A percentile compares a stretch with the other conserved stretches of the same genome.
phyloP scores from a whole-genome alignment of 2,888 invertebrate genomes.

The Fragum whitleyi region DNA sequence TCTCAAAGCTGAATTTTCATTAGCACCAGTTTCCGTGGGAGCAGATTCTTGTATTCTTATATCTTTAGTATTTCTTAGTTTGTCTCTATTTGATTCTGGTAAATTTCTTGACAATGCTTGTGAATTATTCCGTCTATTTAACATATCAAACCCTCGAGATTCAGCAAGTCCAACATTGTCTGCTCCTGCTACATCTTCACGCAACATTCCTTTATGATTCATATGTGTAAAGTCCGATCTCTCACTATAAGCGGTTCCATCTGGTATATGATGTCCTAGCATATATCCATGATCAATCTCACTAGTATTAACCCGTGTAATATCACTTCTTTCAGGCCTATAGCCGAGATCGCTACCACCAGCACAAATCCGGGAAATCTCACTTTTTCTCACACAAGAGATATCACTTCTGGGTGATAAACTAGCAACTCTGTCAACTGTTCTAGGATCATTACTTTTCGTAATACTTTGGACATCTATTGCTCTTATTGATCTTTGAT shows the following conservation, averaged over 20 bases:
- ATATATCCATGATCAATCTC: conserved; percentile 60
- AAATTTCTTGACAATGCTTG: background rate
- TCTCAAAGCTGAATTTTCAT: no score
- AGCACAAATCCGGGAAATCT: conserved; percentile 65
- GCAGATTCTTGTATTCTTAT: background rate
- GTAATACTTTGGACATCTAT: background rate
- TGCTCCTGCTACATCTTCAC: conserved; percentile 71
- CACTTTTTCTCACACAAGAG: no score
- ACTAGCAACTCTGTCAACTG: background rate
- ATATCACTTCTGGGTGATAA: background rate
- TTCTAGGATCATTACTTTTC: background rate
- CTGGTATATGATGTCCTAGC: conserved; percentile 74
- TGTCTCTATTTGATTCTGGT: background rate
- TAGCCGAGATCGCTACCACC: no score
- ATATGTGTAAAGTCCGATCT: conserved; percentile 67
- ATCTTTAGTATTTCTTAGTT: no score
- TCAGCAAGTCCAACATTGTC: conserved; percentile 72
- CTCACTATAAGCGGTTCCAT: conserved; percentile 74
- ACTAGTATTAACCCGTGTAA: conserved; percentile 35
- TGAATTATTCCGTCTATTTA: conserved; percentile 31
- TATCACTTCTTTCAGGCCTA: conserved; percentile 28
- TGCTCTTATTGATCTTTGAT: background rate
- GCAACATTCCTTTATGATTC: conserved; percentile 62
- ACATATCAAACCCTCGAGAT: conserved; percentile 70
- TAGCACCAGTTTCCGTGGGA: no score